Evolutionary conservation across 2,797 vertebrate genomes (phyloP), one percentile per base, ranked within the genome.

Genomic region (Micrastur ruficollis): DNA sequence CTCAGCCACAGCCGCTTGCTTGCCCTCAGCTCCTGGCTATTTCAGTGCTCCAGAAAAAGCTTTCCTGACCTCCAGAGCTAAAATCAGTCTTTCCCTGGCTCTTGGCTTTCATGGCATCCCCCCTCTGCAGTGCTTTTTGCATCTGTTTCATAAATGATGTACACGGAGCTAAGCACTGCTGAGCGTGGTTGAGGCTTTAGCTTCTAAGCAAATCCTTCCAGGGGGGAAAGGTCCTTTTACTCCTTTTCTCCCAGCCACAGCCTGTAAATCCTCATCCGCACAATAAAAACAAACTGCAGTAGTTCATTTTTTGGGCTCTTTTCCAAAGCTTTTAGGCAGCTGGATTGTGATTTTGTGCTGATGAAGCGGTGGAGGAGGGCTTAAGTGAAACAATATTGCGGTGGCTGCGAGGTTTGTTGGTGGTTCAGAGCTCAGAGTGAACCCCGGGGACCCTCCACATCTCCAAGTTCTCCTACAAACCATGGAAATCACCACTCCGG

Each of bases 321-420:
- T 95, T 83, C 95, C 96, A 96, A 96, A 91, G 72, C 79, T 95
- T 95, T 92, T 78, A 94, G 91, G 94, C 94, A 91, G 89, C 81
- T 83, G 90, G 81, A 81, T 73, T 47, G 56, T 0, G 1, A 84
- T 84, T 97, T 95, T 94, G 74, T 96, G 96, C 96, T 96, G 91
- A 97, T 94, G 96, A 94, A 92, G 91, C 83, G 8, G 29, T 85
- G 78, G 86, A 96, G 68, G 61, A 94, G 71, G 83, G 90, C 34
- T 97, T 92, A 96, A 96, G 56, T 23, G 61, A 87, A 97, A 95
- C 67, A 95, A 90, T 91, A 94, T 94, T 91, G 89, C 0, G 3
- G 95, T 78, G 84, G 50, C 87, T 62, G 75, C 0, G 0, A 80
- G 62, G 79, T 83, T 81, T 74, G 81, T 72, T 66, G 81, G 84